These are phyloP conservation scores for Rhineura floridana DNA, from an alignment of 2,113 vertebrate genomes.

Conservation along the genomic window DNA sequence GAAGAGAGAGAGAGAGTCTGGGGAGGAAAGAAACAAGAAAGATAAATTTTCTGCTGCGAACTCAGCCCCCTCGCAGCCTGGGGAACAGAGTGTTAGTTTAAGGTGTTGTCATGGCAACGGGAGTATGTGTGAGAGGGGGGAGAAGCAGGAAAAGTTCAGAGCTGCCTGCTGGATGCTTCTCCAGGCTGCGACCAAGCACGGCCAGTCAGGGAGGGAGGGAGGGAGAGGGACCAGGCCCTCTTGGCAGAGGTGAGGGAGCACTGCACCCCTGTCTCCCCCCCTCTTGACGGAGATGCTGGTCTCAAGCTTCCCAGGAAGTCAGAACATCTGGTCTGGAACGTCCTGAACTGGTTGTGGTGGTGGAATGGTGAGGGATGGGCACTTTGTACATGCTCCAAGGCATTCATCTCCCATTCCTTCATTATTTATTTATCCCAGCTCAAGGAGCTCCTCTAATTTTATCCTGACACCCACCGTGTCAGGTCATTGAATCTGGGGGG, in stretches of 20 bases:
- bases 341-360: neutral
- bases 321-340: neutral
- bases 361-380: neutral
- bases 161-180: neutral
- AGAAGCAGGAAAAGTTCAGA: slow-evolving; percentile 28
- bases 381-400: neutral
- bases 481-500: no score
- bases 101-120: slow-evolving; percentile 47
- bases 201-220: neutral
- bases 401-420: neutral
- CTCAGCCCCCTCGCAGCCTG: slow-evolving; percentile 45
- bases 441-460: neutral
- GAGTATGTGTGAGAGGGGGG: slow-evolving; percentile 12
- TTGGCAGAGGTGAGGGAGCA: no score
- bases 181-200: neutral
- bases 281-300: no score
- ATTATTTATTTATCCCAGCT: neutral
- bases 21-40: neutral
- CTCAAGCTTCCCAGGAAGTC: neutral
- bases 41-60: slow-evolving; percentile 13
- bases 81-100: slow-evolving; percentile 53
- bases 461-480: neutral
- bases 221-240: neutral
- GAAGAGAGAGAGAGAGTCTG: neutral
- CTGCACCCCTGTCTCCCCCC: neutral